Percentiles rank a stretch among this genome's conserved stretches.
These are phyloP conservation scores for Perognathus longimembris DNA, from an alignment of 2,113 vertebrate species.

Conservation along the genomic window DNA sequence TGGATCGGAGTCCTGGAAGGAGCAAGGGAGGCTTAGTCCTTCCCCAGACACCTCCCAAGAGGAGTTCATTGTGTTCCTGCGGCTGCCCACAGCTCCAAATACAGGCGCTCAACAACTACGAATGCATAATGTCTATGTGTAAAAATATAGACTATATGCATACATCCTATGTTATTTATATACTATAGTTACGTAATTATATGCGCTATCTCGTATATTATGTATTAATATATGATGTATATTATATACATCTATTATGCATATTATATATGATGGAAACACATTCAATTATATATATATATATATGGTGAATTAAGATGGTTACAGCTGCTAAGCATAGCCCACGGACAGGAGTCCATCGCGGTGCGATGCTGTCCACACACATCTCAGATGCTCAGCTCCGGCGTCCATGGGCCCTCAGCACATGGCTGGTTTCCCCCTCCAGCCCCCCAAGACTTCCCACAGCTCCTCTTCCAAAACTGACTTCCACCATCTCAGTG, in stretches of 20 bases:
- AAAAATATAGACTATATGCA: too few relatives aligned
- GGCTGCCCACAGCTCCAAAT: neutral
- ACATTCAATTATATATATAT: too few relatives aligned
- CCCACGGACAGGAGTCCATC: rapidly evolving
- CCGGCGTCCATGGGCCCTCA: too few relatives aligned
- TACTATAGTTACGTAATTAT: too few relatives aligned
- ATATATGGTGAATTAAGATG: neutral
- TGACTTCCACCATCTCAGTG: neutral
- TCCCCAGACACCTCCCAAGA: neutral
- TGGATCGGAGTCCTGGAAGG: too few relatives aligned
- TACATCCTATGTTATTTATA: too few relatives aligned
- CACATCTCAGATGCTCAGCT: neutral
- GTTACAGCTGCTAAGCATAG: neutral
- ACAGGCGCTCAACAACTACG: neutral
- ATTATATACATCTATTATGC: too few relatives aligned
- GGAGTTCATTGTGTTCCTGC: neutral
- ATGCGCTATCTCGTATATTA: too few relatives aligned
- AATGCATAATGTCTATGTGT: neutral
- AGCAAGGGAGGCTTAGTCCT: rapidly evolving
- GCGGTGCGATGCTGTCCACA: rapidly evolving
- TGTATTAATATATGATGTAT: too few relatives aligned
- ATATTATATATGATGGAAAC: neutral
- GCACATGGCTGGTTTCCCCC: neutral
- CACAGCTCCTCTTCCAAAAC: neutral
- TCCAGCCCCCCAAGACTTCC: neutral